These are phyloP conservation scores for Periplaneta americana DNA, from an alignment of 1,140 invertebrate genomes.

Conservation along the genomic window DNA sequence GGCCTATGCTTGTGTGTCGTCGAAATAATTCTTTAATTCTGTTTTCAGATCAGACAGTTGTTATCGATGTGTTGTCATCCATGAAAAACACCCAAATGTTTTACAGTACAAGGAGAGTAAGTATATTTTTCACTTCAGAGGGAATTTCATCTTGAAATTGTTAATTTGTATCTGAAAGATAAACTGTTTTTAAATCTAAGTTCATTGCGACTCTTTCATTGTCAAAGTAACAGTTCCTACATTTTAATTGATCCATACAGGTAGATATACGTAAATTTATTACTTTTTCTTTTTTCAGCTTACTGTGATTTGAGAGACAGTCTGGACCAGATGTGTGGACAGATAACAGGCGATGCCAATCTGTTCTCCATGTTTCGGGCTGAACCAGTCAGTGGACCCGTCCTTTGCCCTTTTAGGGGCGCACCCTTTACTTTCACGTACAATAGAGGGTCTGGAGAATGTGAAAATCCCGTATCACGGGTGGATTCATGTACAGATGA, in stretches of 20 bases:
- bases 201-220: too few relatives aligned
- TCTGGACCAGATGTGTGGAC: constrained; percentile 70
- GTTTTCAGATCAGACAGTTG: constrained; percentile 50
- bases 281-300: constrained; percentile 58
- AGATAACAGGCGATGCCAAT: constrained; percentile 81
- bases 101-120: constrained; percentile 96
- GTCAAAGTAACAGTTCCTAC: too few relatives aligned
- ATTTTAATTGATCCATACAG: too few relatives aligned
- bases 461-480: constrained; percentile 65
- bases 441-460: constrained; percentile 73
- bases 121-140: too few relatives aligned
- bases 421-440: constrained; percentile 46
- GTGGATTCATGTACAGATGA: constrained; percentile 80
- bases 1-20: too few relatives aligned
- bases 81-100: constrained; percentile 87
- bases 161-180: too few relatives aligned
- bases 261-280: too few relatives aligned
- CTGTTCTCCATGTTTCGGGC: constrained; percentile 84
- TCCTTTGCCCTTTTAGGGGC: constrained; percentile 74
- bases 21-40: too few relatives aligned
- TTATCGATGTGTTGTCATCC: constrained; percentile 86
- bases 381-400: constrained; percentile 61
- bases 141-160: too few relatives aligned
- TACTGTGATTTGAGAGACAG: constrained; percentile 70
- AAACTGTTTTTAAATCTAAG: too few relatives aligned